phyloP scores from a whole-genome alignment of 2,113 vertebrate species.

The Heterotilapia buettikoferi region DNA sequence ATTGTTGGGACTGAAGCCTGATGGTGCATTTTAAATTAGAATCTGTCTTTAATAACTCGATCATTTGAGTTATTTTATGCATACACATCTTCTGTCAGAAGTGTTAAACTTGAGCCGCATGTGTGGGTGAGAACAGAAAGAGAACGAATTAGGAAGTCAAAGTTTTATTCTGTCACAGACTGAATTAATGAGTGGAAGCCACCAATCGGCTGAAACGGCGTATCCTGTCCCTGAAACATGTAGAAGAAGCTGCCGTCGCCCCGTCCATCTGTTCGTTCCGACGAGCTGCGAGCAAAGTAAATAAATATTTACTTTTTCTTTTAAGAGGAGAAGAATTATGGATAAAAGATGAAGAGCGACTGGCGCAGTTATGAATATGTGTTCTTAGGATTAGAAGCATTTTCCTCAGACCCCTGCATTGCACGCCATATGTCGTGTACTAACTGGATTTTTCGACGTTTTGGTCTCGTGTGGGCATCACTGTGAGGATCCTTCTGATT shows the following conservation, averaged over 20 bases:
- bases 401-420: neutral
- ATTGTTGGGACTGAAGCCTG: neutral
- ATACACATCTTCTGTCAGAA: neutral
- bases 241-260: neutral
- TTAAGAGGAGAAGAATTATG: neutral
- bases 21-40: neutral
- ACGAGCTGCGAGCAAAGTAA: neutral
- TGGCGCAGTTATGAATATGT: neutral
- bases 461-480: neutral
- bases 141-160: neutral
- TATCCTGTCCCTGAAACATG: neutral
- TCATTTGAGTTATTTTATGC: neutral
- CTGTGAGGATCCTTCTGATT: neutral
- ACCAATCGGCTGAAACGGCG: neutral
- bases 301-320: neutral
- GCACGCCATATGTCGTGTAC: fast-evolving
- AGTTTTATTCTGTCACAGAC: neutral
- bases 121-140: neutral
- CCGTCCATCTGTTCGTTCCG: neutral
- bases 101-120: neutral
- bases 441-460: neutral
- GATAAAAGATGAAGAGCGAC: neutral
- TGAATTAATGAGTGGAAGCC: neutral
- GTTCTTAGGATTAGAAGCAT: neutral
- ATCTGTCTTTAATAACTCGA: neutral